phyloP scores from a whole-genome alignment of 2,113 vertebrate species.

The Gopherus evgoodei region DNA sequence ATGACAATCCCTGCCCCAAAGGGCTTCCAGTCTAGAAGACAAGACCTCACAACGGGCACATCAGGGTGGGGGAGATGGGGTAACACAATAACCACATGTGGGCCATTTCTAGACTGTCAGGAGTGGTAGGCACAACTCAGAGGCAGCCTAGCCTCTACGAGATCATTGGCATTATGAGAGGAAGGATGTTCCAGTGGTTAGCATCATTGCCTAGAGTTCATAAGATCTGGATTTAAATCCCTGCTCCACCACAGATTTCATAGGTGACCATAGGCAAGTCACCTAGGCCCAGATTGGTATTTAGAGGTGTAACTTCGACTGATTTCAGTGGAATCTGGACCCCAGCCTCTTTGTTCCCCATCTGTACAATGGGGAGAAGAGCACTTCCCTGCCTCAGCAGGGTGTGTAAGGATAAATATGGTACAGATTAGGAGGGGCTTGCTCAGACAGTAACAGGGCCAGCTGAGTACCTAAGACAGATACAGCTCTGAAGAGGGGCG shows the following conservation, averaged over 20 bases:
- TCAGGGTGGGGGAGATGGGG: not conserved
- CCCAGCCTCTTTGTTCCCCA: not conserved
- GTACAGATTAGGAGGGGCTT: not conserved
- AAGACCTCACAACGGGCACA: not conserved
- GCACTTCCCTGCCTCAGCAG: not conserved
- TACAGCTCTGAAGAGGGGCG: not conserved
- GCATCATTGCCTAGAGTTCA: fast-evolving
- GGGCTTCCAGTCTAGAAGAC: not conserved
- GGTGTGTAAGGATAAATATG: not conserved
- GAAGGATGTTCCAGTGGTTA: not conserved
- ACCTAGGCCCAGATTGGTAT: not conserved
- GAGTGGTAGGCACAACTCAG: not conserved
- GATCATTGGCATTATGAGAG: not conserved
- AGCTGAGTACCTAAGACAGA: not conserved
- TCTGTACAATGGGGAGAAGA: fast-evolving
- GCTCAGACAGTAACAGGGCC: not conserved
- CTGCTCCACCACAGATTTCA: fast-evolving
- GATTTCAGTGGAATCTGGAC: not conserved
- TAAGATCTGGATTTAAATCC: not conserved
- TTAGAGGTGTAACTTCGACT: not conserved
- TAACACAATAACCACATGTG: not conserved
- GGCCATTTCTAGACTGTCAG: not conserved
- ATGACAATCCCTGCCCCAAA: not conserved
- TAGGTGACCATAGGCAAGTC: not conserved
- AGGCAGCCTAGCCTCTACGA: not conserved